Evolutionary conservation across 2,113 vertebrate species (phyloP).

Genomic region (Desmodus rotundus): DNA sequence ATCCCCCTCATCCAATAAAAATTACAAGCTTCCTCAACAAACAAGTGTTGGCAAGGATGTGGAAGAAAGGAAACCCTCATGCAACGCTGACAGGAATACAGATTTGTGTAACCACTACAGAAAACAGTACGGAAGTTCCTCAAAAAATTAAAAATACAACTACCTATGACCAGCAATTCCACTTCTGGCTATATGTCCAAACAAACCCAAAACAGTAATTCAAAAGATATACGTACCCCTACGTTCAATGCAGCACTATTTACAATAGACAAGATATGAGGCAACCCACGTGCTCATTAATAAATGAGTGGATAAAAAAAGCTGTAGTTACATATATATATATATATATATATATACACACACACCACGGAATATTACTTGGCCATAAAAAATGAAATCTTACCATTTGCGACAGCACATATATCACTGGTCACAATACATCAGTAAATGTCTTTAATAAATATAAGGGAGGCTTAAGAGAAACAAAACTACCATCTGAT

Average conservation of each 20-base stretch:
- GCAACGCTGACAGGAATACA: too few species aligned
- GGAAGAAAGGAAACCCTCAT: too few species aligned
- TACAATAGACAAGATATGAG: too few species aligned
- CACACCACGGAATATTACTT: too few species aligned
- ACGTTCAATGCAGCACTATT: too few species aligned
- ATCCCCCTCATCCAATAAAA: conserved; percentile 12
- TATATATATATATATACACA: too few species aligned
- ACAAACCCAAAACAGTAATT: neutral
- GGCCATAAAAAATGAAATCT: too few species aligned
- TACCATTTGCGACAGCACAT: neutral
- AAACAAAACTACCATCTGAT: neutral
- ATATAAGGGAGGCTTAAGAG: neutral
- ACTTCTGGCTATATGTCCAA: neutral
- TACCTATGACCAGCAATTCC: neutral
- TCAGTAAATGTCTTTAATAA: conserved; percentile 10
- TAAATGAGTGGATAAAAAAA: too few species aligned
- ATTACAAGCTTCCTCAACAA: neutral
- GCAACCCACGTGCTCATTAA: too few species aligned
- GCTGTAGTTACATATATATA: too few species aligned
- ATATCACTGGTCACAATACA: neutral
- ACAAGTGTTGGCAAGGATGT: neutral
- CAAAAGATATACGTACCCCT: neutral
- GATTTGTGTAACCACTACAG: too few species aligned
- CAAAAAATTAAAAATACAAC: neutral
- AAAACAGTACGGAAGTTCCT: too few species aligned